phyloP scores from a whole-genome alignment of 2,888 invertebrate genomes.

The Lycocerus yunnanus region DNA sequence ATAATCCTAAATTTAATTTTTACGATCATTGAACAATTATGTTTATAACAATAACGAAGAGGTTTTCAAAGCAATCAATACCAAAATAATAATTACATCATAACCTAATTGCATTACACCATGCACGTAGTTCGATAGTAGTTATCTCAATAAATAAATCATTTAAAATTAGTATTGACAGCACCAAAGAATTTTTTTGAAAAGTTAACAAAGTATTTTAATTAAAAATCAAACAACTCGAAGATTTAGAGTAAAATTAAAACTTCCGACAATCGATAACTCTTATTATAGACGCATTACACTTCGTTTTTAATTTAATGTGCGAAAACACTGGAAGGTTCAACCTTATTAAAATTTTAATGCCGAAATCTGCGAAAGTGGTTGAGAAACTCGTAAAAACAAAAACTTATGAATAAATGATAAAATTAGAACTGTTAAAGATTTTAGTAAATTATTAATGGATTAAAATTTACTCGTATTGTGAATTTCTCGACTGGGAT shows the following conservation, averaged over 20 bases:
- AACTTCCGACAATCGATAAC: neutral
- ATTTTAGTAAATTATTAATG: neutral
- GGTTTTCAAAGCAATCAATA: neutral
- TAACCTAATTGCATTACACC: neutral
- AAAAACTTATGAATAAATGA: neutral
- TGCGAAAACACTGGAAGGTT: neutral
- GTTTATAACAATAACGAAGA: neutral
- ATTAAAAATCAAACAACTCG: neutral
- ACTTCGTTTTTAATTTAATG: neutral
- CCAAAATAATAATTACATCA: neutral
- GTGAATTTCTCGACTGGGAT: neutral
- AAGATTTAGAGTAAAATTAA: neutral
- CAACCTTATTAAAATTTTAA: neutral
- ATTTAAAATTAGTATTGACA: neutral
- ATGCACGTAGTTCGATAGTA: too few species aligned
- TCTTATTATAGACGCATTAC: neutral
- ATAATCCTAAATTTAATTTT: neutral
- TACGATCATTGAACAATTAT: slow-evolving; percentile 7
- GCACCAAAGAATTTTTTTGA: neutral
- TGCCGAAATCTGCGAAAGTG: neutral
- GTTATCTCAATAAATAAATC: neutral
- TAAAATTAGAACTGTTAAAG: neutral
- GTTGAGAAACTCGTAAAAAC: neutral
- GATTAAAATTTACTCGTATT: neutral
- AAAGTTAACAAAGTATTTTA: neutral